Conservation (phyloP, 53 echinoderm and acorn worm species). For the Stichopus horrens region DNA sequence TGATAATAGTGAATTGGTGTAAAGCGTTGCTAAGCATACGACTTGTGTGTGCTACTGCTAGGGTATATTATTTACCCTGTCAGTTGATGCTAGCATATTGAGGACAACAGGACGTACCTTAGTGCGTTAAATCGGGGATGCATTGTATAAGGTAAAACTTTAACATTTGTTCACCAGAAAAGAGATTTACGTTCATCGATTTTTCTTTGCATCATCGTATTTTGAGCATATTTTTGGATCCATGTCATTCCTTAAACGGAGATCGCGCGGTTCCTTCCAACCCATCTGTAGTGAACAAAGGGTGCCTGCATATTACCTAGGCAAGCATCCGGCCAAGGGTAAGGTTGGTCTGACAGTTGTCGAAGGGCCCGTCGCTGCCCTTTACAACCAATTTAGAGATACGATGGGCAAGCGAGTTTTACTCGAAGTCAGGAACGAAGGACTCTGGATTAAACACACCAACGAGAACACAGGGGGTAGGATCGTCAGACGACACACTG, state of each 20-base stretch:
- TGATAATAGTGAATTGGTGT: neutral
- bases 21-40: too few species aligned
- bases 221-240: neutral
- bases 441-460: constrained; percentile 36
- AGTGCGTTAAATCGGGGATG: neutral
- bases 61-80: too few species aligned
- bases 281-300: constrained; percentile 16
- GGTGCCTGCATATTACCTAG: constrained; percentile 26
- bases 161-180: neutral
- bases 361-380: constrained; percentile 29
- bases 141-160: neutral
- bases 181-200: neutral
- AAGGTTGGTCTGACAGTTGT: constrained; percentile 32
- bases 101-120: neutral
- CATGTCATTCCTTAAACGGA: constrained; percentile 33
- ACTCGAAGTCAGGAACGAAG: constrained; percentile 33
- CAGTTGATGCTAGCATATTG: neutral
- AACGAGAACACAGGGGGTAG: neutral
- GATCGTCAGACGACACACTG: neutral
- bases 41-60: too few species aligned
- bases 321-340: constrained; percentile 32
- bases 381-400: constrained; percentile 26
- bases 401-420: constrained; percentile 22
- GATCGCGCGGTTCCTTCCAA: constrained; percentile 20
- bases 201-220: neutral